Base-by-base conservation (phyloP, 92 coral and sea anemone genomes). In the Paramuricea clavata region DNA sequence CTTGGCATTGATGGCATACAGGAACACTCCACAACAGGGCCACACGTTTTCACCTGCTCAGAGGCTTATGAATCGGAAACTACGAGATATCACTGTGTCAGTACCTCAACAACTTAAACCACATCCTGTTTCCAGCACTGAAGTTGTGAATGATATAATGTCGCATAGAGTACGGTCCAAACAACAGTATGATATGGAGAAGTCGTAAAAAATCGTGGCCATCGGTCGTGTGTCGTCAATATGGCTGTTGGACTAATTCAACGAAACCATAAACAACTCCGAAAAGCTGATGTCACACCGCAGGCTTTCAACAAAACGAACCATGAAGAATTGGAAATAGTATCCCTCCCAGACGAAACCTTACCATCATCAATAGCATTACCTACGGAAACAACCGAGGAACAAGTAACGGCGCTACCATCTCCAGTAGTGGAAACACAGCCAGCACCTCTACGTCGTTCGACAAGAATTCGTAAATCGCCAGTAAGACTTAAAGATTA, bases 31-130 rank as follows among this genome's bases (percentile, higher is more conserved):
- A 23, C 91, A 85, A 31, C 74, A 89, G 68, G 88, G 92, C 1
- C 80, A 89, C 89, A 78, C 69, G 28, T 89, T 85, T 72, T 86
- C 89, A 43, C 92, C 90, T 12, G 86, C 90, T 0, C 90, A 92
- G 76, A 49, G 42, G 1, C 68, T 77, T 35, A 86, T 87, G 90
- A 69, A 79, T 2, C 42, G 78, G 64, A 88, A 74, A 74, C 82
- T 88, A 11, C 80, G 50, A 54, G 82, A 87, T 72, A 81, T 81
- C 54, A 87, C 62, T 80, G 82, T 82, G 32, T 81, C 87, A 73
- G 69, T 80, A 26, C 91, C 67, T 32, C 27, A n/a, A n/a, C n/a
- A n/a, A n/a, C n/a, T n/a, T n/a, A n/a, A n/a, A n/a, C n/a, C n/a
- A n/a, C n/a, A 87, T 41, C 41, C 74, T 44, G 86, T 34, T 49